Evolutionary conservation across 2,888 invertebrate species (phyloP).

Genomic region (Clunio marinus): DNA sequence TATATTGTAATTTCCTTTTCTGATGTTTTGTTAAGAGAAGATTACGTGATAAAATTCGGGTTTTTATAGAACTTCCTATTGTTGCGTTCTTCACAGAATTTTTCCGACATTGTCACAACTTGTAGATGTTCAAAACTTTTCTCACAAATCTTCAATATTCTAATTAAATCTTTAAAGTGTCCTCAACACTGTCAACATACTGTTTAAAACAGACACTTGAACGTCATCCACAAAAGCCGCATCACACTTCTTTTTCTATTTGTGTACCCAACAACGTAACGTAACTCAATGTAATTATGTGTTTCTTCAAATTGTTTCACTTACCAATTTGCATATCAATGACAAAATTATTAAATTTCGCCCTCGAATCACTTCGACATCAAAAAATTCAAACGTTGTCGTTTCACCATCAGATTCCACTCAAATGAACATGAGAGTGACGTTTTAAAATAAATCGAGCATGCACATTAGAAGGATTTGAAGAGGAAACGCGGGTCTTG

Average conservation of each 20-base stretch:
- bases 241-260: background rate
- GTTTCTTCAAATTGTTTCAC: background rate
- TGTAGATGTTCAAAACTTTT: background rate
- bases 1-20: no score
- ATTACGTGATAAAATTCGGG: background rate
- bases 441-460: conserved; percentile 25
- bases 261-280: background rate
- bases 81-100: no score
- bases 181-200: background rate
- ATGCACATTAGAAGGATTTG: background rate
- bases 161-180: conserved; percentile 11
- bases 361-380: background rate
- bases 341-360: conserved; percentile 29
- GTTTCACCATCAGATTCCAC: conserved; percentile 20
- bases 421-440: conserved; percentile 34
- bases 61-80: background rate
- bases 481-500: conserved; percentile 27
- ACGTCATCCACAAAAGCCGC: background rate
- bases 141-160: conserved; percentile 15
- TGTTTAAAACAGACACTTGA: conserved; percentile 4
- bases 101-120: background rate
- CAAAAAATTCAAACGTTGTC: conserved; percentile 6
- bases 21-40: no score
- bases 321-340: conserved; percentile 36
- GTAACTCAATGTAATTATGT: background rate